Conservation (phyloP, 2,797 vertebrate species). For the Sebastiscus tertius region DNA sequence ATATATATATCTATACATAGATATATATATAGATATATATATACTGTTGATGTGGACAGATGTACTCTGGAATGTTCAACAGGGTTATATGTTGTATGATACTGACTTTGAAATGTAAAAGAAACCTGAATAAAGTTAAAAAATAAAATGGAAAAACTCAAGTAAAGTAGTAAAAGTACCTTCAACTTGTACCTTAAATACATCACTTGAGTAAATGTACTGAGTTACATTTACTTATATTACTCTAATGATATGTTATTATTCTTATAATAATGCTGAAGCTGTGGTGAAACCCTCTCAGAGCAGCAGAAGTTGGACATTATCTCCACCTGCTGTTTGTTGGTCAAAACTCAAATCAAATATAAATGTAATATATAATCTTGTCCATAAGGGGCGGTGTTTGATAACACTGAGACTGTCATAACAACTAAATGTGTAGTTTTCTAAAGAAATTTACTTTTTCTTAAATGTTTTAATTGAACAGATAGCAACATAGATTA, state of each 20-base stretch:
- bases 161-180: background rate
- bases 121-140: no score
- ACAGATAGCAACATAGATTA: background rate
- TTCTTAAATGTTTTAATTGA: background rate
- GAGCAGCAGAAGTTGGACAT: constrained; percentile 46
- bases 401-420: background rate
- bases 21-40: no score
- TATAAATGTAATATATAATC: background rate
- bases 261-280: background rate
- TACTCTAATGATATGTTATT: background rate
- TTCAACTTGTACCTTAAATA: background rate
- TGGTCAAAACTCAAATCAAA: background rate
- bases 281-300: background rate
- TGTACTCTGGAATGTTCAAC: no score
- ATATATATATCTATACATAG: no score
- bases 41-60: no score
- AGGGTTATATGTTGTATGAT: no score
- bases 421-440: background rate
- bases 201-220: background rate
- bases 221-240: background rate
- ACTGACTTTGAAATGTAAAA: no score
- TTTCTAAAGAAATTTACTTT: background rate
- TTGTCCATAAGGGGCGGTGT: background rate
- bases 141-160: no score
- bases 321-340: constrained; percentile 71